Base-by-base conservation (phyloP, 2,888 invertebrate genomes). In the Macropis europaea region DNA sequence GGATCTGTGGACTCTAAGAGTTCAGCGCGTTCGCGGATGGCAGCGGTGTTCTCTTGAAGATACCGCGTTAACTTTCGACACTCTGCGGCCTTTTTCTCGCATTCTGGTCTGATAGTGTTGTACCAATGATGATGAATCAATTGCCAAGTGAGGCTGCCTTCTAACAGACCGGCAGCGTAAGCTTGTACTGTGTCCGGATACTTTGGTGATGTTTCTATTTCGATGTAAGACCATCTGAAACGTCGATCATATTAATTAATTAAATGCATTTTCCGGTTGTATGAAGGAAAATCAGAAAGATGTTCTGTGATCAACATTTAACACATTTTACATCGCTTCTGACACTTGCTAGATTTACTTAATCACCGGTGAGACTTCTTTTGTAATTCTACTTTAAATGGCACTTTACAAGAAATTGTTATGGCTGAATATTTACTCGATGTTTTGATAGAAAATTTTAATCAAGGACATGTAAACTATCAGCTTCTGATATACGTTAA, bases 181-280 rank as follows among this genome's bases (percentile, higher is more conserved):
- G 97, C 96, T 91, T 97, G 97, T 42, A 95, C 92, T 82, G 93
- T 93, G 88, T 97, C 97, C 0, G 94, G 93, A 89, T 94, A 95
- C 2, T 92, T 91, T 22, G 92, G 91, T 79, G 94, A 94, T 0
- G 96, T 96, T 90, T 95, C 94, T 43, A 97, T 93, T 91, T 96
- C 96, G 66, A 97, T 90, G 78, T 93, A 93, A 15, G 95, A 94
- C 96, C 97, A 97, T 62, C 96, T 96, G 84, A 2, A 88, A 89
- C 24, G 24, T 45, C 17, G 13, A 6, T 54, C 48, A 5, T 5
- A 2, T 26, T 6, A n/a, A n/a, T 28, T 17, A 32, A 9, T n/a
- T 6, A 24, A n/a, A n/a, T n/a, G n/a, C n/a, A n/a, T n/a, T n/a
- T n/a, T n/a, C n/a, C n/a, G n/a, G n/a, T n/a, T n/a, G n/a, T n/a